Base-by-base conservation (phyloP, 2,797 vertebrate species). In the Artibeus lituratus region DNA sequence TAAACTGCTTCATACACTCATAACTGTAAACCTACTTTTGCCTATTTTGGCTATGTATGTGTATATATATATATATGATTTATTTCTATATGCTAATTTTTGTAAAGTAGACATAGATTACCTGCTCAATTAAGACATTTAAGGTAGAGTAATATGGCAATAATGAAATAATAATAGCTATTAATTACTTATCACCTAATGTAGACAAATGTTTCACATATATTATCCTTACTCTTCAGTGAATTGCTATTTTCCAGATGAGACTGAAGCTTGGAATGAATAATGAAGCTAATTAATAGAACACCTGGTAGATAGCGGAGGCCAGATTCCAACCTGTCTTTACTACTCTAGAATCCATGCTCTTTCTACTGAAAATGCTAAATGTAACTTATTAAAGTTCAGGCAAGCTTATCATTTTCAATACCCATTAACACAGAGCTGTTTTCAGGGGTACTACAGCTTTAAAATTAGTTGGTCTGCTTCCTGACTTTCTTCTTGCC, bases 341-440 rank as follows among this genome's bases (percentile, higher is more conserved):
- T n/a, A 42, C 47, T 29, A 67, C 19, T 59, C 67, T 70, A 55
- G 42, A 65, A 21, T 62, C 49, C 10, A 49, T 16, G 22, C 18
- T 90, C 55, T 59, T 59, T 29, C 57, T 29, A 59, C 57, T 59
- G 24, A 59, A 59, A 59, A 59, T 59, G 29, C 57, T 70, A 11
- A 93, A 90, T 9, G 57, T 72, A 84, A 87, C 51, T 90, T 47
- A 95, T 35, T 95, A 65, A 69, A 70, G 24, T 91, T 92, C 21
- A 82, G 73, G 85, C 55, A 84, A 39, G 65, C 37, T 69, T 87
- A 80, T 80, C 10, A 53, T 44, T 88, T 76, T 84, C 51, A 94
- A 81, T 14, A 62, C 37, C 42, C 53, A 89, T 55, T 69, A 88
- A 74, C 42, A 81, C 1, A 70, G 67, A 80, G 35, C 18, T 85